These are phyloP conservation scores for Alfaro cultratus DNA, from an alignment of 2,797 vertebrate species.

Conservation along the genomic window DNA sequence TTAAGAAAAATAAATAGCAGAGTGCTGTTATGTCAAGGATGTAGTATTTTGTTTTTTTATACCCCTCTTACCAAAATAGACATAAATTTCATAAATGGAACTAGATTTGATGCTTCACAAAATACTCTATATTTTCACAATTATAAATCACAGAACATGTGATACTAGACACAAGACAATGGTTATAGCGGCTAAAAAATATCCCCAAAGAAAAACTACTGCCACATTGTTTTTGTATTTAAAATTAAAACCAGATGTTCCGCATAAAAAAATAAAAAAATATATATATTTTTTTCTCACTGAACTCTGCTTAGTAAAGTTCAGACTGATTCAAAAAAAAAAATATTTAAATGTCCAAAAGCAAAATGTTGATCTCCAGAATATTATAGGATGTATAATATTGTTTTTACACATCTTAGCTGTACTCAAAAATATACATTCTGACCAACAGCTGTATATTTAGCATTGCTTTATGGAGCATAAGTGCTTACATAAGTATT, in stretches of 20 bases:
- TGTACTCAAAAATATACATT: background rate
- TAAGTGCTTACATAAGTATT: background rate
- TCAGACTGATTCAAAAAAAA: background rate
- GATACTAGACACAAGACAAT: background rate
- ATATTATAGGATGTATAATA: background rate
- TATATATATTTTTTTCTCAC: background rate
- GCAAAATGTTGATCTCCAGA: background rate
- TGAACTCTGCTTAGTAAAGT: background rate
- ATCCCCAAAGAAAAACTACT: background rate
- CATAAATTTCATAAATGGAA: background rate
- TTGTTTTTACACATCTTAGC: background rate
- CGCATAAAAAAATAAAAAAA: background rate
- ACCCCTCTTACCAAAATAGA: background rate
- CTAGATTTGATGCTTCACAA: background rate
- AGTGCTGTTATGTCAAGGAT: background rate
- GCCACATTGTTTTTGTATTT: background rate
- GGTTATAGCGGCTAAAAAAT: background rate
- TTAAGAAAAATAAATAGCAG: background rate
- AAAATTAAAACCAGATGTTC: background rate
- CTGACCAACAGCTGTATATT: background rate
- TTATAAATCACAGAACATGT: background rate
- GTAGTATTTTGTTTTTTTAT: background rate
- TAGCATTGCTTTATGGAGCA: background rate
- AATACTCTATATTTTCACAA: background rate
- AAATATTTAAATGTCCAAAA: background rate